Conservation (phyloP, 2,113 vertebrate genomes). For the Hymenochirus boettgeri region DNA sequence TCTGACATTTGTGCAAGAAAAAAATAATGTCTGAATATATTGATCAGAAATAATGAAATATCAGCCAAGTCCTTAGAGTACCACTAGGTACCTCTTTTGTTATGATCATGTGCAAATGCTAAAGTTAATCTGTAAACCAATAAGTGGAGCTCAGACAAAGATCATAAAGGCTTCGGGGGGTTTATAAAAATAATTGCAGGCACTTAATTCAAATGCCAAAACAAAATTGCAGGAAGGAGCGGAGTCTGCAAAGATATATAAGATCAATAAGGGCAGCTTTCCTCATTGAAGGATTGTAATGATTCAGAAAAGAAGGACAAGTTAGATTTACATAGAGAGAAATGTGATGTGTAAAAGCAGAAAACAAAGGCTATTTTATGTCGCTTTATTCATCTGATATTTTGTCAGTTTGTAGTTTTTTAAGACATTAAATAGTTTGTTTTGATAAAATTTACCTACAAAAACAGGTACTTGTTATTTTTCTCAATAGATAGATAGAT, state of each 20-base stretch:
- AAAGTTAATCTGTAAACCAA: constrained; percentile 57
- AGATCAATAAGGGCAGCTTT: constrained; percentile 52
- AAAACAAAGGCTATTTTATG: background rate
- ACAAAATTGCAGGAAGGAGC: constrained; percentile 48
- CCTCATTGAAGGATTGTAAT: constrained; percentile 34
- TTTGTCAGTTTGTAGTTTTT: background rate
- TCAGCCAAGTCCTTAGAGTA: constrained; percentile 44
- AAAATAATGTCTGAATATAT: constrained; percentile 48
- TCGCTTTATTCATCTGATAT: background rate
- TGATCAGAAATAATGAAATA: constrained; percentile 45
- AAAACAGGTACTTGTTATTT: background rate
- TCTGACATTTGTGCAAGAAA: constrained; percentile 39
- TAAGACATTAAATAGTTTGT: background rate
- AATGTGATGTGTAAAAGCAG: background rate
- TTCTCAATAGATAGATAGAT: no score
- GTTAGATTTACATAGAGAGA: constrained; percentile 8
- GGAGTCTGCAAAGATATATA: constrained; percentile 52
- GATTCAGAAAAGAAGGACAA: constrained; percentile 14
- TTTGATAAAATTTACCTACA: background rate
- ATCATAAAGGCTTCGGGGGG: constrained; percentile 42
- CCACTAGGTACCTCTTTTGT: constrained; percentile 48
- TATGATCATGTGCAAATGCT: constrained; percentile 56
- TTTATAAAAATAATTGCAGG: constrained; percentile 49
- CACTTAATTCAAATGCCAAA: constrained; percentile 58
- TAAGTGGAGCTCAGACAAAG: constrained; percentile 48